Percentiles rank a stretch among this genome's conserved stretches.
Conservation (phyloP, 1,140 invertebrate species). For the Adoxophyes honmai region DNA sequence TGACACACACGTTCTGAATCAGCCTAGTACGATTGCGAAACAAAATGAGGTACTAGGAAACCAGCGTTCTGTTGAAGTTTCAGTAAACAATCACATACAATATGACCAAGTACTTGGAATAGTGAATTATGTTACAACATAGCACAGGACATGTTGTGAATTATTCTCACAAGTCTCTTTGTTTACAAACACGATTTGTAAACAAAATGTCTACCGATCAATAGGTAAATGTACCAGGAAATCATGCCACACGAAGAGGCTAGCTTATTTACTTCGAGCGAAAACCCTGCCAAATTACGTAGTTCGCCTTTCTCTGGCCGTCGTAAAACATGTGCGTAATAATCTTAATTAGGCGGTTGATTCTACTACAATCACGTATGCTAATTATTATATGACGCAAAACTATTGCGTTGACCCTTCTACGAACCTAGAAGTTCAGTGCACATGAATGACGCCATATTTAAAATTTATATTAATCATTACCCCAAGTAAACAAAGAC, state of each 20-base stretch:
- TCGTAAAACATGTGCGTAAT: not conserved
- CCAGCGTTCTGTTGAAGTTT: too few species aligned
- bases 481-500: constrained; percentile 35
- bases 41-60: too few species aligned
- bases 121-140: too few species aligned
- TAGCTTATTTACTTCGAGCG: constrained; percentile 15
- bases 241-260: constrained; percentile 23
- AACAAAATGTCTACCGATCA: constrained; percentile 35
- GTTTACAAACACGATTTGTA: constrained; percentile 24
- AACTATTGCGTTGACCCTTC: constrained; percentile 24
- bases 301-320: constrained; percentile 1
- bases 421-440: not conserved
- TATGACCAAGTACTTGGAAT: too few species aligned
- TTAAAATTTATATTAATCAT: constrained; percentile 27
- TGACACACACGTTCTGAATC: too few species aligned
- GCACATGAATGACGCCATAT: constrained; percentile 17
- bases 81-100: too few species aligned
- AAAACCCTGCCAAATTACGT: constrained; percentile 25
- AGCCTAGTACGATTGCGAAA: too few species aligned
- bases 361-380: constrained; percentile 25
- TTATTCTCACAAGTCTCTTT: constrained; percentile 2
- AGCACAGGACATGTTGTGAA: too few species aligned
- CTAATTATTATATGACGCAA: constrained; percentile 27
- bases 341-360: constrained; percentile 23
- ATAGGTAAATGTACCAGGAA: constrained; percentile 36